Evolutionary conservation across 2,888 invertebrate genomes (phyloP).

Genomic region (Hyposoter didymator): DNA sequence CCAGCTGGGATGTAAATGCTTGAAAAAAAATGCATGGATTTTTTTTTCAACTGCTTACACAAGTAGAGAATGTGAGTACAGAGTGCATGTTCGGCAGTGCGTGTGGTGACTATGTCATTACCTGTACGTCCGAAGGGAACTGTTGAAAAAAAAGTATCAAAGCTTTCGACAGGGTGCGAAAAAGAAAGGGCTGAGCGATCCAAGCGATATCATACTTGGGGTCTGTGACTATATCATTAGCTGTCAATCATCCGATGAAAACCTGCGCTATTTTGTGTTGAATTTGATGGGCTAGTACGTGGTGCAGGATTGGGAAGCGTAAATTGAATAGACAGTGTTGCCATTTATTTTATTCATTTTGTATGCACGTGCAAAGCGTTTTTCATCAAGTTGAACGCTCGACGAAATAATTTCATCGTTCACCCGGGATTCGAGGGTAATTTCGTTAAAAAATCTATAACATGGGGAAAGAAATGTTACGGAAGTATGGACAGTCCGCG

Average conservation of each 20-base stretch:
- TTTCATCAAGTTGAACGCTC: background rate
- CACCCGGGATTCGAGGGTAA: background rate
- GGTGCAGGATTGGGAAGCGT: background rate
- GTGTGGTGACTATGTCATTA: background rate
- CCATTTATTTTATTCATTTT: background rate
- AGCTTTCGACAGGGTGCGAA: background rate
- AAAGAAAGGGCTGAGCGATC: background rate
- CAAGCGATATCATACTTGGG: background rate
- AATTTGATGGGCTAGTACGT: background rate
- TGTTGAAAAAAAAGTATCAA: background rate
- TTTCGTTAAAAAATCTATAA: background rate
- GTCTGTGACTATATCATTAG: background rate
- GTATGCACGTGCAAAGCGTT: background rate
- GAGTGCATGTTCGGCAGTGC: background rate
- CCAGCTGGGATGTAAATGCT: background rate
- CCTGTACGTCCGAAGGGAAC: background rate
- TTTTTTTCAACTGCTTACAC: background rate
- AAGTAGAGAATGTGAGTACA: background rate
- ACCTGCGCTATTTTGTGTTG: background rate
- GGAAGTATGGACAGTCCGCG: background rate
- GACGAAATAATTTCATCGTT: background rate
- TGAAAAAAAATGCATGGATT: background rate
- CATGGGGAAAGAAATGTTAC: background rate
- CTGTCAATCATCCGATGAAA: constrained; percentile 2
- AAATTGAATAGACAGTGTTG: background rate